Evolutionary conservation across 2,113 vertebrate species (phyloP), one percentile per base, ranked within the genome.

Genomic region (Archocentrus centrarchus): DNA sequence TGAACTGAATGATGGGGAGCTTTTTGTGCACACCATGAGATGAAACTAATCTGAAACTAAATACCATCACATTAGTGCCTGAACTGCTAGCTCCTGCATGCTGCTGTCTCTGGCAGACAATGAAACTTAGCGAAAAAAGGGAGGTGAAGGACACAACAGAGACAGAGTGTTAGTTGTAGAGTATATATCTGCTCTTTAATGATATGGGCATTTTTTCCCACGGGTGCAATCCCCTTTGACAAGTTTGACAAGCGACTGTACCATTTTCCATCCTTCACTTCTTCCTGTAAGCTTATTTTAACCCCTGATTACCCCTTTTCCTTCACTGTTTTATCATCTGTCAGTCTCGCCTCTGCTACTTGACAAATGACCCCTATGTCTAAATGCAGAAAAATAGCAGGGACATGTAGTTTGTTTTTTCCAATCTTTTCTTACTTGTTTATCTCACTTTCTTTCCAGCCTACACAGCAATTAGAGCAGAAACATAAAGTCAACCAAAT

Each of bases 191-290:
- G 44, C 80, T 90, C 84, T 75, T 86, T 82, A 77, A 92, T 82
- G 87, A 89, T 66, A 77, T 30, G 32, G 37, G 66, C 85, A 77
- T 75, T 44, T 84, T 91, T 90, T 82, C 85, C 89, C 82, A 86
- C 20, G 5, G 80, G 87, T 77, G 11, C 53, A 82, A 86, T 80
- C 79, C 50, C 59, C 50, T 77, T 62, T 14, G 11, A 84, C 83
- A 85, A 5, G 53, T 86, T 64, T 77, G 85, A 88, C 86, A 87
- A 86, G 88, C 82, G 64, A 87, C 59, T 76, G 50, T 37, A n/a
- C 62, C 53, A 58, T 85, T 66, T 87, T 47, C 41, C 9, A 14
- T 30, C 37, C 77, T 41, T 59, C 39, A 24, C 62, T 35, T 50
- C 24, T 62, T 59, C 37, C 77, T 80, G 11, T 62, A 17, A 77